Percentiles rank a stretch among this genome's conserved stretches.
These are phyloP conservation scores for Sphaerodactylus townsendi DNA, from an alignment of 2,113 vertebrate species.

Conservation along the genomic window DNA sequence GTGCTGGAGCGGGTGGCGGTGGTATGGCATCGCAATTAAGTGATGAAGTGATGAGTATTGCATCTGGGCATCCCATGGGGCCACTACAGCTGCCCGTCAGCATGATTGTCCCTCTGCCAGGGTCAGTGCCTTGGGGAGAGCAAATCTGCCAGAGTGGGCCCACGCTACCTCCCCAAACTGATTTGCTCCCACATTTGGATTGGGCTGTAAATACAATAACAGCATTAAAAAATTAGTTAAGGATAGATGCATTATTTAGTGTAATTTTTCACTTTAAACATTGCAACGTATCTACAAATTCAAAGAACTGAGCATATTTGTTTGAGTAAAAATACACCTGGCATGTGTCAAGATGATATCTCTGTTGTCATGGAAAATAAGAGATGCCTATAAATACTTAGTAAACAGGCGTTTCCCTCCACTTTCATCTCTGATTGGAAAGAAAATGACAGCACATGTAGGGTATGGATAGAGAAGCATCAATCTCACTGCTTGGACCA, in stretches of 20 bases:
- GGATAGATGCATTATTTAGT: not conserved
- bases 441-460: not conserved
- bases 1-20: too few relatives aligned
- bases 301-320: constrained; percentile 37
- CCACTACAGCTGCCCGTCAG: too few relatives aligned
- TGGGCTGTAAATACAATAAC: not conserved
- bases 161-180: too few relatives aligned
- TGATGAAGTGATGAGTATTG: too few relatives aligned
- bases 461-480: not conserved
- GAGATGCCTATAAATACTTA: constrained; percentile 50
- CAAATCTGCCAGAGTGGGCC: too few relatives aligned
- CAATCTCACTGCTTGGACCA: not conserved
- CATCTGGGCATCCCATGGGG: too few relatives aligned
- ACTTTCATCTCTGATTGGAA: not conserved
- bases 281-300: constrained; percentile 16
- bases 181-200: too few relatives aligned
- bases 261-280: constrained; percentile 12
- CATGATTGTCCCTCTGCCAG: too few relatives aligned
- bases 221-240: not conserved
- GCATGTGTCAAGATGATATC: constrained; percentile 46
- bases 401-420: constrained; percentile 25
- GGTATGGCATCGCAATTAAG: too few relatives aligned
- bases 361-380: constrained; percentile 56
- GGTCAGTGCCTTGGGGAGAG: too few relatives aligned
- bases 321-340: constrained; percentile 40